These are phyloP conservation scores for Danio kyathit DNA, from an alignment of 2,797 vertebrate species.

Conservation along the genomic window DNA sequence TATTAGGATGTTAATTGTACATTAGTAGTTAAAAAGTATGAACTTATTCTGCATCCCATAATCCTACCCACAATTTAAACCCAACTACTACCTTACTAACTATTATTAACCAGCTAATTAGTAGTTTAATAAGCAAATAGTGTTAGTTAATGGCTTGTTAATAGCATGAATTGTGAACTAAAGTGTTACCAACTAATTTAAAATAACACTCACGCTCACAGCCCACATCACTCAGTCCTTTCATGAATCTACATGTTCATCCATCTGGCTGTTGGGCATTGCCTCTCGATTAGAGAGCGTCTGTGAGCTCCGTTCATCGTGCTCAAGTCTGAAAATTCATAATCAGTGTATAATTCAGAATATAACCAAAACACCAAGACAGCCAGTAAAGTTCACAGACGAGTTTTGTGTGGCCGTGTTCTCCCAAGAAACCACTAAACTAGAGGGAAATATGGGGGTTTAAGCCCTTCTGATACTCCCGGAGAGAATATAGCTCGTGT, in stretches of 20 bases:
- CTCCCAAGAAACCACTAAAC: slow-evolving; percentile 22
- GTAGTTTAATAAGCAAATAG: too few species aligned
- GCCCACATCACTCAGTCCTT: slow-evolving; percentile 61
- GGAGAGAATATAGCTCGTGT: slow-evolving; percentile 53
- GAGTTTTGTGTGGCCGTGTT: slow-evolving; percentile 32
- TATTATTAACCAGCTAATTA: too few species aligned
- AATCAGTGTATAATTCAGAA: not conserved
- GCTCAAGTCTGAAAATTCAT: slow-evolving; percentile 23
- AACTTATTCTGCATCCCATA: too few species aligned
- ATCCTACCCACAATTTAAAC: too few species aligned
- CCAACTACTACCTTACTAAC: too few species aligned
- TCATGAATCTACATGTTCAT: slow-evolving; percentile 70
- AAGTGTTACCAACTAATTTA: slow-evolving; percentile 33
- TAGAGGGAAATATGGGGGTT: slow-evolving; percentile 56
- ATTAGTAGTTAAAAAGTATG: too few species aligned
- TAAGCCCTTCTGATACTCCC: slow-evolving; percentile 64
- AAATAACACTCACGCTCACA: slow-evolving; percentile 47
- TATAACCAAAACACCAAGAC: slow-evolving; percentile 30
- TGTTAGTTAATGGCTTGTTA: too few species aligned
- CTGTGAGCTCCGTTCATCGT: slow-evolving; percentile 1
- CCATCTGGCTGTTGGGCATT: slow-evolving; percentile 63
- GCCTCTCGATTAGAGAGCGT: slow-evolving; percentile 37
- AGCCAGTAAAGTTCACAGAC: slow-evolving; percentile 15
- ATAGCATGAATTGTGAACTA: too few species aligned
- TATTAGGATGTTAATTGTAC: too few species aligned